Conservation (phyloP, 2,113 vertebrate genomes). For the Jacana jacana region DNA sequence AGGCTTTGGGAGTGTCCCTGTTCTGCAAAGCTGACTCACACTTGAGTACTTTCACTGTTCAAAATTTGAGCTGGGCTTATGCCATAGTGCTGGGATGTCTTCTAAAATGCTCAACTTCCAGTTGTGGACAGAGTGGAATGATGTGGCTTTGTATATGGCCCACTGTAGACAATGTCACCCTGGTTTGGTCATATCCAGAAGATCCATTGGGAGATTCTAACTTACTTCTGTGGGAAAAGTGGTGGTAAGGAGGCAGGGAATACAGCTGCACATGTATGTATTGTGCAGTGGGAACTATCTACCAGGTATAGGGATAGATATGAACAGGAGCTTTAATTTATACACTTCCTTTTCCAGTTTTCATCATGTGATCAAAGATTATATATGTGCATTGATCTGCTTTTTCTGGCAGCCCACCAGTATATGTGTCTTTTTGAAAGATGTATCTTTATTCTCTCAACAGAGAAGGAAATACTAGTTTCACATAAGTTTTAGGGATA, state of each 20-base stretch:
- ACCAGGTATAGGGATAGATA: not conserved
- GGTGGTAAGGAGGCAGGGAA: not conserved
- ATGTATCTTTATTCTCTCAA: not conserved
- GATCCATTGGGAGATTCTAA: not conserved
- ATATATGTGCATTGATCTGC: not conserved
- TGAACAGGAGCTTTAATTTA: not conserved
- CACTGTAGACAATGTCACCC: not conserved
- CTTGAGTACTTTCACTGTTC: not conserved
- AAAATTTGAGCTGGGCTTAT: not conserved
- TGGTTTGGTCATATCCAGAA: not conserved
- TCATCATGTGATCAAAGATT: not conserved
- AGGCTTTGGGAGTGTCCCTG: not conserved
- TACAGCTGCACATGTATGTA: not conserved
- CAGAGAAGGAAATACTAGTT: not conserved
- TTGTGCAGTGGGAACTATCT: not conserved
- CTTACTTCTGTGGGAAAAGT: not conserved
- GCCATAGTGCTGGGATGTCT: not conserved
- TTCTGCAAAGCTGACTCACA: constrained; percentile 11
- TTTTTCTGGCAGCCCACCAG: not conserved
- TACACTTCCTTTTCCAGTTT: not conserved
- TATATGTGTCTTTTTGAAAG: not conserved
- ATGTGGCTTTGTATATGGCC: not conserved
- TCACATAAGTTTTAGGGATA: not conserved
- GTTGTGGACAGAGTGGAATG: not conserved
- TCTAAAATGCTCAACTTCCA: not conserved